These are phyloP conservation scores for Megalurothrips usitatus DNA, from an alignment of 2,888 invertebrate genomes.

Conservation along the genomic window DNA sequence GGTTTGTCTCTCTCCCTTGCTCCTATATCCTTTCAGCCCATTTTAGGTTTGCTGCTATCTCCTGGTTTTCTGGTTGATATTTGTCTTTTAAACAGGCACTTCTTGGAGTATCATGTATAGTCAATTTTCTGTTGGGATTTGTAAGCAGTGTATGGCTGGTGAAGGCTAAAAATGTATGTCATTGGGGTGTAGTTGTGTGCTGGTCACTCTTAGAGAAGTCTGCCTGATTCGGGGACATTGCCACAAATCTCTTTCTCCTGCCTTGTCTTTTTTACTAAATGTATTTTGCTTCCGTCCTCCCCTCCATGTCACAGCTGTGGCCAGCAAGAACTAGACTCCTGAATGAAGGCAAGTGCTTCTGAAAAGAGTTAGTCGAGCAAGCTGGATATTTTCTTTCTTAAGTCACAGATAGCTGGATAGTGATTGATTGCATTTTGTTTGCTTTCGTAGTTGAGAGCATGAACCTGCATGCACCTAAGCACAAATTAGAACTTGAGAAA, in stretches of 20 bases:
- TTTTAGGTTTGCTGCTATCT: constrained; percentile 20
- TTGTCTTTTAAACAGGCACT: constrained; percentile 23
- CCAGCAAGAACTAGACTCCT: constrained; percentile 26
- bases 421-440: background rate
- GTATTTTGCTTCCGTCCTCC: constrained; percentile 22
- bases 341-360: constrained; percentile 22
- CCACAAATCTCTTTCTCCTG: background rate
- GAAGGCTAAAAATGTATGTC: background rate
- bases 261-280: constrained; percentile 12
- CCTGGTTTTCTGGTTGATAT: background rate
- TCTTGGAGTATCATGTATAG: background rate
- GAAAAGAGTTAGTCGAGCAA: constrained; percentile 4
- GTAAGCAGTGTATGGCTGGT: background rate
- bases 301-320: constrained; percentile 15
- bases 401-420: constrained; percentile 9
- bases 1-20: background rate
- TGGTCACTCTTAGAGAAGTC: constrained; percentile 16
- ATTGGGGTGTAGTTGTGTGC: background rate
- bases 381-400: constrained; percentile 23
- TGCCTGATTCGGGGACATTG: constrained; percentile 9
- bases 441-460: constrained; percentile 6
- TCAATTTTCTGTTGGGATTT: background rate
- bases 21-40: background rate
- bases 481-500: too few relatives aligned
- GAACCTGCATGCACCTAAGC: background rate